Conservation (phyloP, 2,888 invertebrate species). For the Phrixothrix hirtus region DNA sequence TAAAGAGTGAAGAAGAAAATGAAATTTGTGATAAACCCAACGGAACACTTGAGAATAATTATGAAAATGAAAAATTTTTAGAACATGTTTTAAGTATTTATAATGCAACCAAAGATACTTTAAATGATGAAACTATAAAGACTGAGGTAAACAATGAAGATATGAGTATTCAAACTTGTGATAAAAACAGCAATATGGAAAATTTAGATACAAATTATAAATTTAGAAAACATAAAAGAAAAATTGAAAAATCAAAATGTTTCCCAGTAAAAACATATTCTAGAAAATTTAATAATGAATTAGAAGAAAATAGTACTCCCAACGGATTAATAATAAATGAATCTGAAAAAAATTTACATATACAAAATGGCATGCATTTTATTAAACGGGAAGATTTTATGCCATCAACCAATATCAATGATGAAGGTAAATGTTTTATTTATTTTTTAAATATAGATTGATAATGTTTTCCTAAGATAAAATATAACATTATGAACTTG, state of each 20-base stretch:
- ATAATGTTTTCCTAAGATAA: neutral
- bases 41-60: constrained; percentile 36
- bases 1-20: constrained; percentile 33
- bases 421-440: constrained; percentile 11
- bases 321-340: constrained; percentile 18
- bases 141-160: neutral
- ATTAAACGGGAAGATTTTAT: constrained; percentile 41
- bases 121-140: neutral
- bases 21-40: constrained; percentile 19
- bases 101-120: neutral
- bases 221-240: constrained; percentile 1
- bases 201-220: neutral
- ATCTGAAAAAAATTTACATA: constrained; percentile 7
- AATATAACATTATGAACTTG: too few relatives aligned
- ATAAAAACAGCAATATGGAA: constrained; percentile 4
- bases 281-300: neutral
- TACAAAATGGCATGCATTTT: constrained; percentile 37
- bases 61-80: constrained; percentile 34
- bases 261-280: neutral
- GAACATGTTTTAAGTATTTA: constrained; percentile 12
- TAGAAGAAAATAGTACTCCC: constrained; percentile 12
- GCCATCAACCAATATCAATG: constrained; percentile 13
- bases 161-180: constrained; percentile 3
- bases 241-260: neutral
- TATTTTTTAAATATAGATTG: neutral